Evolutionary conservation across 92 coral and sea anemone species (phyloP), one percentile per base, ranked within the genome.

Genomic region (Plumapathes pennacea): DNA sequence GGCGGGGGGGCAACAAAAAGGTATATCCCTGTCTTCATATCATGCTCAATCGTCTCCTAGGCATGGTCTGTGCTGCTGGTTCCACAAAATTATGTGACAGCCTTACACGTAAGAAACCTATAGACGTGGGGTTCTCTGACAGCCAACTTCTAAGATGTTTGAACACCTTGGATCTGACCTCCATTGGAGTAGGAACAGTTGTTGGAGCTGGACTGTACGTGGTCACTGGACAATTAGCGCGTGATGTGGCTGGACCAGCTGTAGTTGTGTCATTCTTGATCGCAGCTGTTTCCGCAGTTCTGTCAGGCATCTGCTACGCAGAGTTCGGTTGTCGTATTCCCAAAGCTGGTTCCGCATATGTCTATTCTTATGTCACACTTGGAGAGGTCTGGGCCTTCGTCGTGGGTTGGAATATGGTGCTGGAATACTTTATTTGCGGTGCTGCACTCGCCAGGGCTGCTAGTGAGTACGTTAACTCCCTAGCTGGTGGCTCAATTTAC

Each of bases 331-430:
- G 85, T 28, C 88, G 97, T 24, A 75, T 91, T 45, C 96, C 97
- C 10, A 91, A 82, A 62, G 81, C 97, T 12, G 97, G 97, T 7
- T 91, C 97, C 15, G 96, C 97, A 2, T 91, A 91, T 45, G 69
- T 76, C 3, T 91, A 88, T 68, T 77, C 91, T 18, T 90, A 87
- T 43, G 77, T 79, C n/a, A 48, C 88, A 9, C 62, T 91, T 27
- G 97, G 97, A 19, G 97, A 91, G 64, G 54, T 91, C 26, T 78
- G 88, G 77, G 97, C 97, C 1, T 91, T 91, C 55, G 41, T 91
- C 42, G 78, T 84, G 34, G 97, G 97, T 1, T 87, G 97, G 97
- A 83, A 79, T 34, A 79, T 91, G 55, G 72, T 91, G 60, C 69
- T 88, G 12, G 96, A 91, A 49, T 91, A 87, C 57, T 36, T 87